Conservation (phyloP, 2,113 vertebrate genomes). For the Crotophaga sulcirostris region DNA sequence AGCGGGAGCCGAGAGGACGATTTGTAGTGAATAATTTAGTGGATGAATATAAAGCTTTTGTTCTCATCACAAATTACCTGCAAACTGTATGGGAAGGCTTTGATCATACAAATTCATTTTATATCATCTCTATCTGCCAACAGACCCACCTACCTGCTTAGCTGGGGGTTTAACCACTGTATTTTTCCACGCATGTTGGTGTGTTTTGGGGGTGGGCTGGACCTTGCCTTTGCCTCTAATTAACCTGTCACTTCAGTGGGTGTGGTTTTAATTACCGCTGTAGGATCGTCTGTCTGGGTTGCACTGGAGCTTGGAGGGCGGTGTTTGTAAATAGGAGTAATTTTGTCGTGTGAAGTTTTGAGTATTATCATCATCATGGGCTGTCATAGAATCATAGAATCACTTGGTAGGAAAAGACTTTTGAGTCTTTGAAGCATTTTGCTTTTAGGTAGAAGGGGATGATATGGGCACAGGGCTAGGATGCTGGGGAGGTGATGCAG, state of each 20-base stretch:
- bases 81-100: slow-evolving; percentile 45
- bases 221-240: background rate
- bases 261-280: background rate
- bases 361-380: no score
- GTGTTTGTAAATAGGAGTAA: background rate
- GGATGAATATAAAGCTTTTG: slow-evolving; percentile 68
- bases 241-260: background rate
- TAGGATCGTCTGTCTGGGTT: background rate
- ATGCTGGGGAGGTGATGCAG: accelerated
- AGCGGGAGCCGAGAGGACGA: slow-evolving; percentile 25
- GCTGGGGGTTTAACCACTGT: background rate
- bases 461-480: background rate
- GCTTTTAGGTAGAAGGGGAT: background rate
- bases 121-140: background rate
- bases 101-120: slow-evolving; percentile 45
- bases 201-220: background rate
- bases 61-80: slow-evolving; percentile 61
- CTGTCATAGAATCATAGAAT: background rate
- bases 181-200: accelerated
- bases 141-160: slow-evolving; percentile 7
- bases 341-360: background rate
- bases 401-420: no score
- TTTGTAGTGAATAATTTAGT: slow-evolving; percentile 63
- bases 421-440: accelerated
- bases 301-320: background rate